Percentiles rank a stretch among this genome's conserved stretches.
These are phyloP conservation scores for Anseranas semipalmata DNA, from an alignment of 2,113 vertebrate species.

Conservation along the genomic window DNA sequence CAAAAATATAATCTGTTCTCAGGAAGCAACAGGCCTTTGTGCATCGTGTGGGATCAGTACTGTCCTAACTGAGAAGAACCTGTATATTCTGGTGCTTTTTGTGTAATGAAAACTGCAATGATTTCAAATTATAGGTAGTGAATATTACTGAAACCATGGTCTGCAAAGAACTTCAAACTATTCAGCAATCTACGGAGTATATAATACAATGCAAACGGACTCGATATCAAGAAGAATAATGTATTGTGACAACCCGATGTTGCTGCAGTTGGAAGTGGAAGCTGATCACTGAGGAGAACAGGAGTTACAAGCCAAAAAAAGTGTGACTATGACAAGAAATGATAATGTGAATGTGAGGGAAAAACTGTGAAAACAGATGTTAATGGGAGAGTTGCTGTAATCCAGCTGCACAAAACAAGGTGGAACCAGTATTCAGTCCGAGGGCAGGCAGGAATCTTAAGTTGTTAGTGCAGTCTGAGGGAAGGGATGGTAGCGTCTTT, in stretches of 20 bases:
- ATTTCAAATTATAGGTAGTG: background rate
- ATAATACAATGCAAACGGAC: background rate
- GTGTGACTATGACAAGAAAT: background rate
- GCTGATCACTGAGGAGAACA: background rate
- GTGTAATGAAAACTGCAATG: background rate
- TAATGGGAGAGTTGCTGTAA: accelerated
- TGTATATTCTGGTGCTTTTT: background rate
- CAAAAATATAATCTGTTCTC: background rate
- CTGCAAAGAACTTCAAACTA: background rate
- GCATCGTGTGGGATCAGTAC: background rate
- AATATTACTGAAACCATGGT: background rate
- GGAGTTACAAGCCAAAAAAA: background rate
- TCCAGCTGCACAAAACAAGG: background rate
- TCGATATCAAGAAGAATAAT: accelerated
- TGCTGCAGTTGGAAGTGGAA: background rate
- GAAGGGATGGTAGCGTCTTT: background rate
- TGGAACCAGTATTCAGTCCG: background rate
- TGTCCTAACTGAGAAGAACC: background rate
- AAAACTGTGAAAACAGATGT: background rate
- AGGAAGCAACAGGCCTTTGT: background rate
- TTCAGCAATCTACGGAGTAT: background rate
- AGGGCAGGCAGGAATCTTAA: accelerated
- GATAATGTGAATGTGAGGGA: background rate
- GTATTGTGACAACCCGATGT: background rate
- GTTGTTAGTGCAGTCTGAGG: background rate